Evolutionary conservation across 2,797 vertebrate species (phyloP), one percentile per base, ranked within the genome.

Genomic region (Danio tinwini): DNA sequence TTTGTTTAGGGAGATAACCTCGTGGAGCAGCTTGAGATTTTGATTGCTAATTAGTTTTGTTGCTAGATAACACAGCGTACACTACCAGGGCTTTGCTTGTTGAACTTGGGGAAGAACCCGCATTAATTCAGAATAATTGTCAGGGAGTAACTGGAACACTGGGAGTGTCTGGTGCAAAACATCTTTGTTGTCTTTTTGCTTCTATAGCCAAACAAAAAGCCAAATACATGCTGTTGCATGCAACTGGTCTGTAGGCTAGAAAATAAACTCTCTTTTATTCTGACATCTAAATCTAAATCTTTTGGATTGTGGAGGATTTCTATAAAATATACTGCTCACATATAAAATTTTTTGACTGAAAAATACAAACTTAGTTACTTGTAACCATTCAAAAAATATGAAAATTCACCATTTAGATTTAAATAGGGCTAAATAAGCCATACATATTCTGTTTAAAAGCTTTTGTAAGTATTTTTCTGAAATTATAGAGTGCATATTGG

Each of bases 1-100:
- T 82, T 89, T 91, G 85, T 90, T 90, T 89, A 88, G 90, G 91
- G 89, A 91, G 89, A 84, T 89, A 91, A 91, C 91, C 89, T 88
- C 87, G 90, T 63, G 55, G 73, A 85, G 84, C 84, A 91, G 89
- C 88, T 90, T 86, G 83, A 86, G 87, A 82, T 72, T 82, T 85
- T 86, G 90, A 90, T 88, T 90, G 82, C 86, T 91, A 88, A 93
- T 92, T 93, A 91, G 87, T 88, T 88, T 84, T 87, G 85, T 88
- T 91, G 91, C 80, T 79, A 89, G 88, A 90, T 91, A 90, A 90
- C 91, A 86, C 80, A 80, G 81, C 61, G 75, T 88, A 86, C 89
- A 89, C 84, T 83, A 70, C 45, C 40, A 78, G 84, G 81, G 77
- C 84, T 44, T 59, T 42, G 82, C 83, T 90, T 90, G 86, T 81